Percentiles rank a stretch among this genome's conserved stretches.
phyloP scores from a whole-genome alignment of 2,797 vertebrate species.

The Anisognathus igniventris region DNA sequence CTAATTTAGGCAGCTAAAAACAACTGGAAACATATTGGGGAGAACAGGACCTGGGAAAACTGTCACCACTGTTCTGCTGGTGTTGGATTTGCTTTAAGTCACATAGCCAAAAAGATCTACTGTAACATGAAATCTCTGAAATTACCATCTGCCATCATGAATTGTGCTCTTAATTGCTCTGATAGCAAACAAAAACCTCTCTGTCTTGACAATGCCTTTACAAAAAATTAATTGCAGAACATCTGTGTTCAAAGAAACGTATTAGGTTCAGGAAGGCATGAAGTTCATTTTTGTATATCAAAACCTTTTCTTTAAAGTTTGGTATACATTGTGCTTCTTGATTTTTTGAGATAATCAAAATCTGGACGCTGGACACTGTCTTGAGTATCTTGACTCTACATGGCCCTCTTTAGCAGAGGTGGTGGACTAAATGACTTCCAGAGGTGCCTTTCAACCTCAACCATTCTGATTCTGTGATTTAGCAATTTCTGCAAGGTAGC shows the following conservation, averaged over 20 bases:
- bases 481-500: background rate
- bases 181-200: background rate
- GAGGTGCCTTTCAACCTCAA: background rate
- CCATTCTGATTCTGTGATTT: background rate
- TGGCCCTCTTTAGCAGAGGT: background rate
- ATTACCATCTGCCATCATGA: background rate
- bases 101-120: background rate
- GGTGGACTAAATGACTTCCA: background rate
- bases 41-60: background rate
- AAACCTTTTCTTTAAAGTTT: background rate
- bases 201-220: background rate
- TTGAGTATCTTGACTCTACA: background rate
- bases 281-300: background rate
- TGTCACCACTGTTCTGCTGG: background rate
- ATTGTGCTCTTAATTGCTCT: background rate
- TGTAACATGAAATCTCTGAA: background rate
- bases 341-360: background rate
- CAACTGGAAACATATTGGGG: background rate
- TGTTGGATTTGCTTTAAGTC: background rate
- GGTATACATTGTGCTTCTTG: background rate
- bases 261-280: background rate
- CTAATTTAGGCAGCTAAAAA: background rate
- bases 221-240: background rate
- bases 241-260: background rate
- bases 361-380: accelerated